Conservation (phyloP, 2,113 vertebrate genomes). For the Budorcas taxicolor region DNA sequence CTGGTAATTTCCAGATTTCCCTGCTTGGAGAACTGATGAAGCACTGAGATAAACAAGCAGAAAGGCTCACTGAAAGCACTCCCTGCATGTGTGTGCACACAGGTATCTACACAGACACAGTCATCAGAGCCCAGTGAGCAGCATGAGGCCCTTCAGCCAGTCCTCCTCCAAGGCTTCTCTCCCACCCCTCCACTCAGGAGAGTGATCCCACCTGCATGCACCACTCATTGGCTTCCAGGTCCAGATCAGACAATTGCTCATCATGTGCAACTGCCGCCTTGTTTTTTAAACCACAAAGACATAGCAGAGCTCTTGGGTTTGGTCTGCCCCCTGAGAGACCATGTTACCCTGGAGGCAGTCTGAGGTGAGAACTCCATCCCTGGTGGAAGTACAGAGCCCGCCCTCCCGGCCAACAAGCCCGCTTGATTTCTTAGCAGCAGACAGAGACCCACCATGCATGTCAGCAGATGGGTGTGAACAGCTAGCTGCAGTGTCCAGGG, state of each 20-base stretch:
- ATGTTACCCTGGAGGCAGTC: neutral
- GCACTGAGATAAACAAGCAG: neutral
- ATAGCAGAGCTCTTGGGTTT: neutral
- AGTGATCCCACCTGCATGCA: accelerated
- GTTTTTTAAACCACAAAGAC: neutral
- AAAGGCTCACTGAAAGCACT: neutral
- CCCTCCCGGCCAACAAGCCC: neutral
- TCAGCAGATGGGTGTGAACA: neutral
- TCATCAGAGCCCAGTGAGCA: accelerated
- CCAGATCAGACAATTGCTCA: neutral
- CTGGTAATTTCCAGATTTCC: neutral
- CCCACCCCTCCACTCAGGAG: accelerated
- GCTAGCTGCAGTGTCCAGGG: neutral
- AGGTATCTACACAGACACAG: neutral
- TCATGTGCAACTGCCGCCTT: neutral
- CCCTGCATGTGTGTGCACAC: neutral
- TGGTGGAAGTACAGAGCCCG: neutral
- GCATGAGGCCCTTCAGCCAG: too few species aligned
- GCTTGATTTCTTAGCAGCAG: neutral
- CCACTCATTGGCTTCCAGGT: neutral
- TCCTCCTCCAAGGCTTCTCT: accelerated
- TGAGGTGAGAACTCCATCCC: neutral
- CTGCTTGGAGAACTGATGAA: neutral
- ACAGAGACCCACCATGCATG: neutral
- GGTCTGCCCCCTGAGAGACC: neutral